Percentiles rank a stretch among this genome's conserved stretches.
These are phyloP conservation scores for Peromyscus maniculatus DNA, from an alignment of 2,113 vertebrate genomes.

Conservation along the genomic window DNA sequence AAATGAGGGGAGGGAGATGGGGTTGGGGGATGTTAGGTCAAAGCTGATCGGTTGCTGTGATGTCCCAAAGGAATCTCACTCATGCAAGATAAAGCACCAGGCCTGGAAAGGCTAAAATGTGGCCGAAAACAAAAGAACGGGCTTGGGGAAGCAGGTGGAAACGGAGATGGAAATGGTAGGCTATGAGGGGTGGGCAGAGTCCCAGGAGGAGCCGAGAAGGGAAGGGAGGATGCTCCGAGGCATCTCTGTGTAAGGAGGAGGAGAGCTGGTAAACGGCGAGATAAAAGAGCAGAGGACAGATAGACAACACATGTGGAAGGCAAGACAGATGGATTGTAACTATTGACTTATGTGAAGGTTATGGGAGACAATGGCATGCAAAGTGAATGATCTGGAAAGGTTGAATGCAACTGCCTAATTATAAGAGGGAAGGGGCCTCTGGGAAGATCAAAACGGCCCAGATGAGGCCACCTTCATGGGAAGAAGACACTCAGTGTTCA, in stretches of 20 bases:
- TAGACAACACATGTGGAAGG: background rate
- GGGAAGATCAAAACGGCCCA: background rate
- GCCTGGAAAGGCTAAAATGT: background rate
- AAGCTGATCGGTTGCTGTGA: background rate
- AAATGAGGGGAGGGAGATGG: background rate
- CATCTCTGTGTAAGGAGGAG: background rate
- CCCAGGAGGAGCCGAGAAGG: background rate
- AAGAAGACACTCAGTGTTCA: background rate
- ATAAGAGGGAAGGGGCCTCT: background rate
- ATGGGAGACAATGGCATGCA: background rate
- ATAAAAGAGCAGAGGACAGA: background rate
- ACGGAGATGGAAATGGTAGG: background rate
- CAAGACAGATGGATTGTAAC: background rate
- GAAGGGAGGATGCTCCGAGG: fast-evolving
- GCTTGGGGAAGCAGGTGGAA: background rate
- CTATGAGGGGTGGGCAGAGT: background rate
- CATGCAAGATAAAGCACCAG: background rate
- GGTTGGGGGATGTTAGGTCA: background rate
- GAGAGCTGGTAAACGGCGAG: background rate
- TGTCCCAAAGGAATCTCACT: background rate
- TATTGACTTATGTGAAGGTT: background rate
- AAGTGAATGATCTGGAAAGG: background rate
- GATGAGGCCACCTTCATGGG: background rate
- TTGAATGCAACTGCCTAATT: background rate
- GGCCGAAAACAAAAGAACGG: background rate